phyloP scores from a whole-genome alignment of 2,888 invertebrate species.

The Exocentrus adspersus region DNA sequence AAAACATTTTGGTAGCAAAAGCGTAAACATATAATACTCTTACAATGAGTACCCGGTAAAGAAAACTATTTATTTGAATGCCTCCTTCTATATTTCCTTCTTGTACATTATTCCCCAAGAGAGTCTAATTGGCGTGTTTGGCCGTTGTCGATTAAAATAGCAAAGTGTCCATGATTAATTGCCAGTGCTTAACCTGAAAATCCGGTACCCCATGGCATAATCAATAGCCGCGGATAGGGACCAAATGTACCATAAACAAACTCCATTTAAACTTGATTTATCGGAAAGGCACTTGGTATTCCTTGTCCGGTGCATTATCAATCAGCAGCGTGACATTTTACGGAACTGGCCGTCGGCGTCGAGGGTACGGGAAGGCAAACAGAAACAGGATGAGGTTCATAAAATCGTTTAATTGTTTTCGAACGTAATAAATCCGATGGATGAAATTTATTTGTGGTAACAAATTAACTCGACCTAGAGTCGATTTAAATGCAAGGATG shows the following conservation, averaged over 20 bases:
- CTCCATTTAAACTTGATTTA: conserved; percentile 3
- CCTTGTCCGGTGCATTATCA: not conserved
- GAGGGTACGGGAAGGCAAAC: not conserved
- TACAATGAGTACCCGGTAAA: no score
- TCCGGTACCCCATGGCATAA: not conserved
- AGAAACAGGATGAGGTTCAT: not conserved
- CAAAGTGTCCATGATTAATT: not conserved
- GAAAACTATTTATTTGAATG: no score
- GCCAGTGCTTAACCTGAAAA: not conserved
- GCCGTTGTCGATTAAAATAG: not conserved
- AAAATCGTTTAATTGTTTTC: not conserved
- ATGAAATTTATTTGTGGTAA: not conserved
- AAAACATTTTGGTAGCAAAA: no score
- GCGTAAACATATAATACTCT: no score
- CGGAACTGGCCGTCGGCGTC: not conserved
- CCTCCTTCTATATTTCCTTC: no score
- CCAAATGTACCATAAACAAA: conserved; percentile 1
- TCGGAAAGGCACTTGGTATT: not conserved
- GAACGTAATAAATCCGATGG: not conserved
- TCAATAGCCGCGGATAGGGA: not conserved
- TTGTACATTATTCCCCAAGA: no score
- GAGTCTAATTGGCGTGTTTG: not conserved
- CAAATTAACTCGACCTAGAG: not conserved
- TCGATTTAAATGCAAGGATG: not conserved
- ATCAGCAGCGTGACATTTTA: not conserved